Evolutionary conservation across 2,797 vertebrate species (phyloP), one percentile per base, ranked within the genome.

Genomic region (Malacoctenus gilli): DNA sequence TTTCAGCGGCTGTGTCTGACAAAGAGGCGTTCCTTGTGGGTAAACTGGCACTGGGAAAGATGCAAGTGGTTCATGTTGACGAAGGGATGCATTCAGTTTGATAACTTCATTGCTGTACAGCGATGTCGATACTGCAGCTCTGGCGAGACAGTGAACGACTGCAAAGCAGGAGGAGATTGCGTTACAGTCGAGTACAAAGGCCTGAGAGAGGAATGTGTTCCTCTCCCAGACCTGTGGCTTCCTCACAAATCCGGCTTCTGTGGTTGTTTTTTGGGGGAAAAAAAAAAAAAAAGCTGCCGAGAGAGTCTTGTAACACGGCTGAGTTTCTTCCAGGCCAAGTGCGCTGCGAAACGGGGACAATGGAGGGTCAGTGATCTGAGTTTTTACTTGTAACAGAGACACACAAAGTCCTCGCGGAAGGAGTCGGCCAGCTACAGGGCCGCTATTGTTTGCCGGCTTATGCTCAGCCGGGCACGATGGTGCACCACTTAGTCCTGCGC

Each of bases 311-410:
- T 59, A 74, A 71, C 67, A 57, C 56, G 23, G 53, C 35, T 55
- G 80, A 75, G 84, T 88, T 88, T 65, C 74, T 80, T 86, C 82
- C 82, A 67, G 66, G 43, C 42, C 68, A 77, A 79, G 77, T n/a
- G 9, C 58, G 48, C 51, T 61, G 65, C 54, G 15, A 55, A 21
- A 15, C 43, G 61, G 5, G 25, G 25, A 83, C 82, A 87, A 80
- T 66, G 62, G 80, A n/a, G n/a, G 79, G 69, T 85, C 82, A 87
- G 59, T 87, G 79, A 86, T 82, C 69, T 63, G 46, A 72, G 68
- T 57, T 78, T n/a, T 72, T 64, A 56, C 64, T 48, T 75, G 83
- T 82, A 86, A 78, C 67, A 60, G 70, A 88, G 80, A 82, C 64
- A 82, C 64, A 64, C 8, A 42, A 44, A 66, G 58, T 40, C 59